Conservation (phyloP, 2,888 invertebrate species). For the Linnaemya vulpina region DNA sequence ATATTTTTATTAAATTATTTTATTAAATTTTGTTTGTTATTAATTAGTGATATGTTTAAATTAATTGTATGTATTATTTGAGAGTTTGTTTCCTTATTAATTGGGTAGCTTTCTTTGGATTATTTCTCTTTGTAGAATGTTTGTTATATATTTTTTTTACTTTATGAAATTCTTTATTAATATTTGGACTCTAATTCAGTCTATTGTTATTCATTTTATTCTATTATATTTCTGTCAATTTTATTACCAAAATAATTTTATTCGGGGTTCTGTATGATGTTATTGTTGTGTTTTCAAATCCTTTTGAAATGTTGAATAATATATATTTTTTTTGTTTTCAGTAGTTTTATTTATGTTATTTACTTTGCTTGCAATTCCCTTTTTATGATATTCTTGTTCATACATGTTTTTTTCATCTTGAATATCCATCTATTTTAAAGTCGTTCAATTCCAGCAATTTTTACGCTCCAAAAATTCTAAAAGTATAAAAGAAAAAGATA, state of each 20-base stretch:
- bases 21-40: slow-evolving; percentile 74
- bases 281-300: slow-evolving; percentile 74
- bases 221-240: slow-evolving; percentile 51
- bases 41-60: slow-evolving; percentile 81
- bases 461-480: slow-evolving; percentile 64
- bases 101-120: slow-evolving; percentile 35
- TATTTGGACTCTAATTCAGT: slow-evolving; percentile 82
- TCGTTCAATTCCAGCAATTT: slow-evolving; percentile 69
- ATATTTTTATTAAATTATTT: slow-evolving; percentile 34
- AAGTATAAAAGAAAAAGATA: slow-evolving; percentile 47
- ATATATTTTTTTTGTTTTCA: slow-evolving; percentile 50
- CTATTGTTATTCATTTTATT: slow-evolving; percentile 79
- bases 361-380: slow-evolving; percentile 62
- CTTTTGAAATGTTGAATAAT: slow-evolving; percentile 57
- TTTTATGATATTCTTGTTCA: slow-evolving; percentile 42
- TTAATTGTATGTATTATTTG: slow-evolving; percentile 79
- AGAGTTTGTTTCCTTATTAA: slow-evolving; percentile 52
- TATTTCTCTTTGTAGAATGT: slow-evolving; percentile 42
- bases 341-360: slow-evolving; percentile 56
- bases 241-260: slow-evolving; percentile 47
- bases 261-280: slow-evolving; percentile 47
- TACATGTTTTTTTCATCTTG: slow-evolving; percentile 42
- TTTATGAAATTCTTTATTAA: slow-evolving; percentile 72
- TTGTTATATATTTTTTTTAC: slow-evolving; percentile 33
- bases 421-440: slow-evolving; percentile 26